A percentile compares a stretch with the other conserved stretches of the same genome.
These are phyloP conservation scores for Lampris megalopsis DNA, from an alignment of 2,113 vertebrate species.

Conservation along the genomic window DNA sequence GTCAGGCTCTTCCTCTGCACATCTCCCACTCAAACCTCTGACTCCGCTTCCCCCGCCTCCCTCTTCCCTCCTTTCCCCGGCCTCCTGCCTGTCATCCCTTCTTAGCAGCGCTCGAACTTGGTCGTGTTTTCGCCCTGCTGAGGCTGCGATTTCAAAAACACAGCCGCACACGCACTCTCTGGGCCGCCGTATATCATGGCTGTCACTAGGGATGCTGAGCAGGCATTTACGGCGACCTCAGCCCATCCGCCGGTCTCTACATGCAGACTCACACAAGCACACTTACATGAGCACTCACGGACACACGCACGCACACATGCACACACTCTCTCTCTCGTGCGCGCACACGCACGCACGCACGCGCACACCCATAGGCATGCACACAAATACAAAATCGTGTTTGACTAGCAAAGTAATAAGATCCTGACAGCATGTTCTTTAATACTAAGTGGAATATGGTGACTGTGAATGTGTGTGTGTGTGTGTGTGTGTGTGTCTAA, in stretches of 20 bases:
- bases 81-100: constrained; percentile 16
- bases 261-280: constrained; percentile 20
- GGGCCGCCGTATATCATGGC: constrained; percentile 45
- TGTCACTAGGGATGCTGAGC: constrained; percentile 53
- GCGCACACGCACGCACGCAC: too few species aligned
- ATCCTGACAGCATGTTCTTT: too few species aligned
- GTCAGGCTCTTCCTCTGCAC: constrained; percentile 25
- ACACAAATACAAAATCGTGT: too few species aligned
- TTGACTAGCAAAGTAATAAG: too few species aligned
- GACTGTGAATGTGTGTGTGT: constrained; percentile 21
- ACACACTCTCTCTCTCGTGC: neutral
- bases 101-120: constrained; percentile 40
- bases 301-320: neutral
- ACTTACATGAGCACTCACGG: neutral
- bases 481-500: constrained; percentile 16
- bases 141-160: constrained; percentile 51
- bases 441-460: constrained; percentile 10
- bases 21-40: constrained; percentile 69
- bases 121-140: constrained; percentile 56
- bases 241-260: constrained; percentile 21
- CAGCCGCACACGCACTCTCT: constrained; percentile 13
- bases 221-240: constrained; percentile 42
- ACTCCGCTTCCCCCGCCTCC: constrained; percentile 59
- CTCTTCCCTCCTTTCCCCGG: constrained; percentile 42
- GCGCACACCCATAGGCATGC: too few species aligned